Evolutionary conservation across 2,797 vertebrate species (phyloP).

Genomic region (Brachymystax lenok): DNA sequence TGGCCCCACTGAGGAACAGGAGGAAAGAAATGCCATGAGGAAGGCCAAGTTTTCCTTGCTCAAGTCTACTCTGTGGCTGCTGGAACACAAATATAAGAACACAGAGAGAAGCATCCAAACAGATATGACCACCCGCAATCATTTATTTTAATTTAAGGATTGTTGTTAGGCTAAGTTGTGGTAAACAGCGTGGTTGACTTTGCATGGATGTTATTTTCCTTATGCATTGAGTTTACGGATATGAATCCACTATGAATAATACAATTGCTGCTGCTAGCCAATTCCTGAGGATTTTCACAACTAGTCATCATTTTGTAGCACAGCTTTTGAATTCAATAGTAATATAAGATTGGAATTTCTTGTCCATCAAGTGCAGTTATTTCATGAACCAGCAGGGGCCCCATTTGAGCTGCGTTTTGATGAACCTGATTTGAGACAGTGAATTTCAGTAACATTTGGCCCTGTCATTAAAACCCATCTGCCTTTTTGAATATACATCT

Average conservation of each 20-base stretch:
- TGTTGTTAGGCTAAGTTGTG: neutral
- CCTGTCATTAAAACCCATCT: constrained; percentile 29
- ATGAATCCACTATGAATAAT: constrained; percentile 53
- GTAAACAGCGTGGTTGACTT: constrained; percentile 56
- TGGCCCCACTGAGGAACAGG: neutral
- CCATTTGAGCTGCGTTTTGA: constrained; percentile 38
- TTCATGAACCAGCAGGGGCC: constrained; percentile 52
- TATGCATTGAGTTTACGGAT: constrained; percentile 73
- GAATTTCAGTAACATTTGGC: constrained; percentile 21
- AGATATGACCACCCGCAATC: no score
- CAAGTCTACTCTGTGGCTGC: neutral
- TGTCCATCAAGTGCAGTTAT: constrained; percentile 44
- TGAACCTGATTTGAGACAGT: constrained; percentile 31
- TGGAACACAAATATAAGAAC: neutral
- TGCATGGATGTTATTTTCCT: constrained; percentile 54
- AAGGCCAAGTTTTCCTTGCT: neutral
- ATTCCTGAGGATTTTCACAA: constrained; percentile 51
- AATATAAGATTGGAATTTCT: neutral
- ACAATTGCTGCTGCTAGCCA: constrained; percentile 51
- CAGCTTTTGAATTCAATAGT: constrained; percentile 40
- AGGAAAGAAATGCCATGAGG: neutral
- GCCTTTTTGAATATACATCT: constrained; percentile 23
- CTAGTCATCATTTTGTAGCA: constrained; percentile 55
- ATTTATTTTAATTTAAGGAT: no score
- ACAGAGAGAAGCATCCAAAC: no score